Evolutionary conservation across 2,113 vertebrate species (phyloP), one percentile per base, ranked within the genome.

Genomic region (Columba livia): DNA sequence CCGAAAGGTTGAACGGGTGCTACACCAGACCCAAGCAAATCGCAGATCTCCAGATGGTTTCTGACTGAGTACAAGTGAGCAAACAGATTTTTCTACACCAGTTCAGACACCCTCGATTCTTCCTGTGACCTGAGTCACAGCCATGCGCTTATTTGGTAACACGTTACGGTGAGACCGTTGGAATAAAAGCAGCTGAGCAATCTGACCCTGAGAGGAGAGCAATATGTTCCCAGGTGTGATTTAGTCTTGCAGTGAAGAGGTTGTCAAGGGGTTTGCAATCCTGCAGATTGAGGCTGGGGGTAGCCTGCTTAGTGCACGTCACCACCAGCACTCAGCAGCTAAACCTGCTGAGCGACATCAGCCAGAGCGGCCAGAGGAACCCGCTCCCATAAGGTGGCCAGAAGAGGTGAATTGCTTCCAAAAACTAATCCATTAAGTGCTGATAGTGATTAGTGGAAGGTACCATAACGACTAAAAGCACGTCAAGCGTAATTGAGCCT

Each of bases 151-250:
- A 58, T 4, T 38, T 48, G 21, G 73, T 85, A 88, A 72, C 8
- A 4, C 17, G 65, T 85, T 89, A 54, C 3, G 4, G 85, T 6
- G 16, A 91, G 54, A 70, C 40, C 53, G n/a, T 40, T 25, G 48
- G 79, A 95, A 92, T 81, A 90, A 95, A 86, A 87, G 77, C 72
- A 72, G 50, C 48, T 79, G 85, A 80, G 73, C 89, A 92, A 92
- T 42, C 53, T 89, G 86, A 90, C 93, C 83, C 75, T 85, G 57
- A 53, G 89, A 86, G 73, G 72, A 89, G 44, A 72, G 50, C 83
- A 90, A 2, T 90, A 80, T 90, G 78, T 87, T 96, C 89, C 86
- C 88, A 84, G 90, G 93, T 94, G 86, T 81, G 90, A 82, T 80
- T 90, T 61, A 92, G 88, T 34, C 88, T 92, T 23, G 1, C 28